Base-by-base conservation (phyloP, 1,140 invertebrate genomes). In the Nephotettix cincticeps region DNA sequence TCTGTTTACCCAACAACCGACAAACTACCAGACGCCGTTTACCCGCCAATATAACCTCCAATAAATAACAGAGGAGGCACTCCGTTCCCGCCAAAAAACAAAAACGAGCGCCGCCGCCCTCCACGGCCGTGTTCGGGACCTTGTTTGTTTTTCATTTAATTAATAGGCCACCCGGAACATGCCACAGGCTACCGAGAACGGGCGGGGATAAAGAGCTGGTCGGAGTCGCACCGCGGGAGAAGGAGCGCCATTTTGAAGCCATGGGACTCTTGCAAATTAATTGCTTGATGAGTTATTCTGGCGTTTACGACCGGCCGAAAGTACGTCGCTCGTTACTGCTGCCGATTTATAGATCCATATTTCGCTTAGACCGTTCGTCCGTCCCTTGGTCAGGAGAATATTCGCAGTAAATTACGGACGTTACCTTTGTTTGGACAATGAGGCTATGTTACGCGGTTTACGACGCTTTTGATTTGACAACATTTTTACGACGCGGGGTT, bases 101-200 rank as follows among this genome's bases (percentile, higher is more conserved):
- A 61, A 61, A 29, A 61, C 23, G 11, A 61, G 27, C 2, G 14
- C 4, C 32, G 32, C 4, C 32, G 32, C 32, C 32, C 32, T 36
- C 32, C 32, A 4, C 32, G 32, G 32, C 32, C 32, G 32, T 36
- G 32, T 36, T 36, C 32, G 14, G 21, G 56, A n/a, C n/a, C n/a
- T 61, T 25, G 56, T 61, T 61, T 61, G 21, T 61, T 61, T 61
- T 61, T 25, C 56, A 14, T 61, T 23, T 61, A 61, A 61, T 61
- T 61, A 61, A 61, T 61, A 61, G 56, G 56, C 56, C 56, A 61
- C 56, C 56, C 56, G 56, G 56, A 61, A 61, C 56, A 61, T 23
- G 56, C 56, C 23, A 13, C 21, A 9, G 27, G 56, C 56, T 13
- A 51, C 47, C 47, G 19, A 51, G 21, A 51, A 36, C 32, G 32